Percentiles rank a stretch among this genome's conserved stretches.
phyloP scores from a whole-genome alignment of 2,113 vertebrate species.

The Notothenia rossii region DNA sequence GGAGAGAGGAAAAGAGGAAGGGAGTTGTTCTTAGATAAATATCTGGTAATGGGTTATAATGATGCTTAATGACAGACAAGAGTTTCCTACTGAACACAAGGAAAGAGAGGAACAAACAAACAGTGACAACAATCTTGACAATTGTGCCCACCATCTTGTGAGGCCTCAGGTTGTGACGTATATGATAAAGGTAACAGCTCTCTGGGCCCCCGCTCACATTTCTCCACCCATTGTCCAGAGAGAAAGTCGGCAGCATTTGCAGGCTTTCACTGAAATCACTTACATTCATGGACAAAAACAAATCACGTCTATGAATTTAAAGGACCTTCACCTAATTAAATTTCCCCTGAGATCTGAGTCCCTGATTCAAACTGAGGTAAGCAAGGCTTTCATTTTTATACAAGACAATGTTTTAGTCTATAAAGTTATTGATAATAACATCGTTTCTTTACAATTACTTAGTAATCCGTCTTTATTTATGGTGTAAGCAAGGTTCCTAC shows the following conservation, averaged over 20 bases:
- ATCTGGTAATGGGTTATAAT: constrained; percentile 86
- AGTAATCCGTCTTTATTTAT: neutral
- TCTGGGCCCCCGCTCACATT: constrained; percentile 43
- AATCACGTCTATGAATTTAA: neutral
- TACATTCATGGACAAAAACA: neutral
- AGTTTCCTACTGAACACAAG: constrained; percentile 79
- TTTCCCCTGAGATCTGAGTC: constrained; percentile 11
- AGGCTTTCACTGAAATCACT: constrained; percentile 17
- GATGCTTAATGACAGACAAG: constrained; percentile 84
- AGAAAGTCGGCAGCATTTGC: constrained; percentile 28
- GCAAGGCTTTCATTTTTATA: constrained; percentile 6
- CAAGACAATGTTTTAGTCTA: neutral
- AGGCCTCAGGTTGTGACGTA: constrained; percentile 64
- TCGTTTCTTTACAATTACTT: neutral
- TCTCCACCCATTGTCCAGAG: constrained; percentile 18
- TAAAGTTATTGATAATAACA: neutral
- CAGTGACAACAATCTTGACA: constrained; percentile 74
- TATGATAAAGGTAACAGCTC: constrained; percentile 48
- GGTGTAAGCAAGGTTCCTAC: neutral
- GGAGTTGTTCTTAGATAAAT: constrained; percentile 85
- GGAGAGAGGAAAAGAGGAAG: constrained; percentile 77
- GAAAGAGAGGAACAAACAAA: constrained; percentile 82
- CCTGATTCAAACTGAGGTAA: constrained; percentile 52
- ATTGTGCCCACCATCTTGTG: constrained; percentile 57
- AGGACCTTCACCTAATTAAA: neutral